Evolutionary conservation across 2,888 invertebrate genomes (phyloP).

Genomic region (Aspidiotus destructor): DNA sequence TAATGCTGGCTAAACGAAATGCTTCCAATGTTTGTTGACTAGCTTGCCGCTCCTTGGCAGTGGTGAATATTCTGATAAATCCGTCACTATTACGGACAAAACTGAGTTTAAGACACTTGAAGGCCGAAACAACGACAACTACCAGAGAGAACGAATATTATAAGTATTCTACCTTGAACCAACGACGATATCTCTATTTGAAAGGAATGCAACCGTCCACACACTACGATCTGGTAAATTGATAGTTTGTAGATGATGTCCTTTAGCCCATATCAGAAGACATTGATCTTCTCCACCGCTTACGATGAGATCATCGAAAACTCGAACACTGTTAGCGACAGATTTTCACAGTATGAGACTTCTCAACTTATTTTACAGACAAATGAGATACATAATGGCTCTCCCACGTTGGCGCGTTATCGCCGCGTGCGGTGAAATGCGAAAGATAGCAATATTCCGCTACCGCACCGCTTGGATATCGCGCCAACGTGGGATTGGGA

Average conservation of each 20-base stretch:
- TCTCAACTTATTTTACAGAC: not conserved
- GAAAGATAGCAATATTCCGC: too few relatives aligned
- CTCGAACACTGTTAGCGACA: constrained; percentile 40
- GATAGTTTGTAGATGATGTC: constrained; percentile 54
- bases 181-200: constrained; percentile 81
- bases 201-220: constrained; percentile 71
- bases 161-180: constrained; percentile 50
- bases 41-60: constrained; percentile 60
- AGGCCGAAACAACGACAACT: too few relatives aligned
- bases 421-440: too few relatives aligned
- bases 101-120: too few relatives aligned
- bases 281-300: constrained; percentile 84
- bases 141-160: not conserved
- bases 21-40: constrained; percentile 50
- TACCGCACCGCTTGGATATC: too few relatives aligned
- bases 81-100: constrained; percentile 59
- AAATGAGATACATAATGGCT: not conserved
- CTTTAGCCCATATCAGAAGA: constrained; percentile 63
- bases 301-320: constrained; percentile 56
- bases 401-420: not conserved
- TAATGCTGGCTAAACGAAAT: constrained; percentile 43
- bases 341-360: too few relatives aligned
- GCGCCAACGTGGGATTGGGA: too few relatives aligned
- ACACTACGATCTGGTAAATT: constrained; percentile 75
- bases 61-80: constrained; percentile 72